phyloP scores from a whole-genome alignment of 2,888 invertebrate species.

The Coenonympha arcania region DNA sequence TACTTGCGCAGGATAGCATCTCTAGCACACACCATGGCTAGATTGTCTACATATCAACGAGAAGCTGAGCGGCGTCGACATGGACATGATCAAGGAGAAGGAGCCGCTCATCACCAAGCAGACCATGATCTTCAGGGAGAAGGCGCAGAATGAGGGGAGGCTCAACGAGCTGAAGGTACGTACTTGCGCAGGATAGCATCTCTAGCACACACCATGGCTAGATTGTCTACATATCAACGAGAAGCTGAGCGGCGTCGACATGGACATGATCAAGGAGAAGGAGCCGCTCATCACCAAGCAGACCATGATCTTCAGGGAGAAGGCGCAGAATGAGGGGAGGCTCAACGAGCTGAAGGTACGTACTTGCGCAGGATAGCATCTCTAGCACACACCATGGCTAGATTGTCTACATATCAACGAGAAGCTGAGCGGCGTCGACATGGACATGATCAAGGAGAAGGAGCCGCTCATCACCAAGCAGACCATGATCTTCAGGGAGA shows the following conservation, averaged over 20 bases:
- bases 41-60: constrained; percentile 73
- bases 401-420: constrained; percentile 73
- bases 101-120: constrained; percentile 65
- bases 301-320: constrained; percentile 67
- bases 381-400: too few species aligned
- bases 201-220: too few species aligned
- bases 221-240: constrained; percentile 73
- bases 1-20: too few species aligned
- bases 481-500: constrained; percentile 67
- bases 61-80: constrained; percentile 76
- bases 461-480: constrained; percentile 65
- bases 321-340: constrained; percentile 63
- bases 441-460: constrained; percentile 75
- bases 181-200: too few species aligned
- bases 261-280: constrained; percentile 75
- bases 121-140: constrained; percentile 67
- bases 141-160: constrained; percentile 63
- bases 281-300: constrained; percentile 65
- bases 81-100: constrained; percentile 75
- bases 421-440: constrained; percentile 76
- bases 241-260: constrained; percentile 76
- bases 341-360: constrained; percentile 61
- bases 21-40: too few species aligned
- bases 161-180: constrained; percentile 61
- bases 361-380: too few species aligned